These are phyloP conservation scores for Himalopsyche japonica DNA, from an alignment of 2,888 invertebrate species.

Conservation along the genomic window DNA sequence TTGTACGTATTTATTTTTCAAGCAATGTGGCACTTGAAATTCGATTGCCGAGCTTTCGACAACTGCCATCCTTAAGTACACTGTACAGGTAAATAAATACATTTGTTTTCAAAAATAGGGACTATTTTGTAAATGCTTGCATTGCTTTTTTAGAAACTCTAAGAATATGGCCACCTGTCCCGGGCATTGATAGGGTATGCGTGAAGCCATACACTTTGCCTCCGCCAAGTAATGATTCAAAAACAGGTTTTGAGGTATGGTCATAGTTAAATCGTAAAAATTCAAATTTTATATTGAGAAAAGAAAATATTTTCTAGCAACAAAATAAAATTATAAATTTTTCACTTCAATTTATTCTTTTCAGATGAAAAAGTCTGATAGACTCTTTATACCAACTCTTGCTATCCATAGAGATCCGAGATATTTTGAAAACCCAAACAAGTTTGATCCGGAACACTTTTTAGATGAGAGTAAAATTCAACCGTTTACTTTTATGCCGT, in stretches of 20 bases:
- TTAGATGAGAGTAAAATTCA: neutral
- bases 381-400: constrained; percentile 10
- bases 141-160: constrained; percentile 23
- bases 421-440: neutral
- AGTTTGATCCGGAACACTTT: neutral
- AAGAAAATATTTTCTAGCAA: no score
- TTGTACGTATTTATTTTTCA: no score
- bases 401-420: constrained; percentile 4
- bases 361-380: constrained; percentile 18
- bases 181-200: constrained; percentile 15
- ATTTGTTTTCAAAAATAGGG: no score
- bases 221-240: neutral
- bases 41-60: no score
- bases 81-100: no score
- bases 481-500: neutral
- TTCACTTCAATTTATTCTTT: neutral
- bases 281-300: no score
- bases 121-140: no score
- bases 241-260: neutral
- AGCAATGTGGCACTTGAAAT: no score
- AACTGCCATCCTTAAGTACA: no score
- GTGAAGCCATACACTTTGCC: constrained; percentile 20
- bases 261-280: no score
- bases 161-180: constrained; percentile 14
- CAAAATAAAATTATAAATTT: no score